Evolutionary conservation across 2,888 invertebrate species (phyloP).

Genomic region (Limnephilus auricula): DNA sequence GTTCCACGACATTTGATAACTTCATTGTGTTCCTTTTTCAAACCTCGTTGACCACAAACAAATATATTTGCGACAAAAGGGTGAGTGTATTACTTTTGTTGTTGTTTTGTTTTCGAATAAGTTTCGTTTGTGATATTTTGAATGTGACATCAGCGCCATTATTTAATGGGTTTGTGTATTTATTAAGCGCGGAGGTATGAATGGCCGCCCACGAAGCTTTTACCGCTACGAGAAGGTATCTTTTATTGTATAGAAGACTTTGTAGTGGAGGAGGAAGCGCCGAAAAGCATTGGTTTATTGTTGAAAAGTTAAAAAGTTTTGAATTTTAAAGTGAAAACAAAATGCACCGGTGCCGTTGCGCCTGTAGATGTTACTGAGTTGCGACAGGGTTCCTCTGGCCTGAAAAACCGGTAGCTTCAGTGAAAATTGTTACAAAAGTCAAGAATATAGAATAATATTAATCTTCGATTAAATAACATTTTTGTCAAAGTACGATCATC

Average conservation of each 20-base stretch:
- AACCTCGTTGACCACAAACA: slow-evolving; percentile 4
- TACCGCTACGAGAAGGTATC: slow-evolving; percentile 34
- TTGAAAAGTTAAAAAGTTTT: slow-evolving; percentile 29
- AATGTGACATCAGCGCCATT: slow-evolving; percentile 38
- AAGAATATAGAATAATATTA: not conserved
- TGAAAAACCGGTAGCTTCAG: not conserved
- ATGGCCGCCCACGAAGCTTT: slow-evolving; percentile 36
- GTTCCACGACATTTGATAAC: slow-evolving; percentile 23
- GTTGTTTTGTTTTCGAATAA: slow-evolving; percentile 19
- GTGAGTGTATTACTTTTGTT: slow-evolving; percentile 36
- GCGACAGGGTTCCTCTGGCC: not conserved
- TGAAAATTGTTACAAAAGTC: not conserved
- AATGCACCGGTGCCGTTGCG: slow-evolving; percentile 13
- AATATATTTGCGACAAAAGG: slow-evolving; percentile 6
- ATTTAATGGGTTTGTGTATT: slow-evolving; percentile 24
- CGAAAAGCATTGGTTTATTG: not conserved
- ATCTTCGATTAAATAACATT: not conserved
- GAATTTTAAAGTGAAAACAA: slow-evolving; percentile 29
- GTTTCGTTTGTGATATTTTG: not conserved
- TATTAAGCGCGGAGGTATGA: slow-evolving; percentile 16
- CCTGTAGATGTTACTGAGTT: not conserved
- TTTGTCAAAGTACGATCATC: not conserved
- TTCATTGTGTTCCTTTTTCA: slow-evolving; percentile 34
- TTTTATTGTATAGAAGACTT: slow-evolving; percentile 2
- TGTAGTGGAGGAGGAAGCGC: not conserved